Base-by-base conservation (phyloP, 2,113 vertebrate genomes). In the Oreotrochilus melanogaster region DNA sequence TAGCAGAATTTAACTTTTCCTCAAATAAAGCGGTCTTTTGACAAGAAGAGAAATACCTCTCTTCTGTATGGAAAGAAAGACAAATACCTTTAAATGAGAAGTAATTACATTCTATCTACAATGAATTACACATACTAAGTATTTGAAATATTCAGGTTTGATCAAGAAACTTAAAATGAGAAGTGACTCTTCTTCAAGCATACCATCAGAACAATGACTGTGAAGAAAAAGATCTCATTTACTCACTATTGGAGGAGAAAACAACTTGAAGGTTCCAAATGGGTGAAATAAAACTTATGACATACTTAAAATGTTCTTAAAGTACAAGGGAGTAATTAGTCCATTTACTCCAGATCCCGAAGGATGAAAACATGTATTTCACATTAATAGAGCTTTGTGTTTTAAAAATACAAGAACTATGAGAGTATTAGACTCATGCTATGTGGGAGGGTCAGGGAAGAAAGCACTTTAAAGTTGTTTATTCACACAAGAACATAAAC, bases 81-180 rank as follows among this genome's bases (percentile, higher is more conserved):
- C 2, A 22, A 80, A 64, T 13, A 69, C 8, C 9, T 60, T 69
- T 60, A 73, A 85, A 66, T 18, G 3, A 72, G 35, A 5, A 69
- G 10, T n/a, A 60, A 9, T 30, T 37, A 37, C 35, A 37, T 37
- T 37, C 35, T 37, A 37, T 37, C 10, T 37, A 10, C 35, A 37
- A 37, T 10, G 8, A 37, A 37, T 37, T 37, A 37, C 8, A 45
- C 0, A 0, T 45, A 30, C 8, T 22, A 73, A 82, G 7, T 21
- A 66, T 62, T 11, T 57, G 33, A 84, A 74, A 81, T 56, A 74
- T 3, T 7, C 24, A 37, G 8, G 4, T 62, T 84, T 4, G 1
- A 50, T 78, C 16, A 78, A 61, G 30, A 54, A 69, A 70, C 30
- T 33, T 72, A 14, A 73, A 88, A 61, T 12, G 88, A 69, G 18